Percentiles rank a stretch among this genome's conserved stretches.
Conservation (phyloP, 1,140 invertebrate genomes). For the Prorops nasuta region DNA sequence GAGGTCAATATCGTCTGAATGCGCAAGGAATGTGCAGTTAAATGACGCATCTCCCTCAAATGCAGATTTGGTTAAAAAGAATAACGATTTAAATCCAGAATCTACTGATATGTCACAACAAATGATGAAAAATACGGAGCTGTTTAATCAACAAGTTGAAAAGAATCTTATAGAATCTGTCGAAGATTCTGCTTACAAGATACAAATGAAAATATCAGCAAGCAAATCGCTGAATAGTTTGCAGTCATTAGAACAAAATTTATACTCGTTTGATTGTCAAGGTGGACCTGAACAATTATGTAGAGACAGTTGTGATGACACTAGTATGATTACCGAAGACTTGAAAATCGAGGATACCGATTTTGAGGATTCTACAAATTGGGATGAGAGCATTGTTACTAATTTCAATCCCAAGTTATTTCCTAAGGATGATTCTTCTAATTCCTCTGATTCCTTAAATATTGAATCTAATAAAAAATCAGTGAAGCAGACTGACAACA, state of each 20-base stretch:
- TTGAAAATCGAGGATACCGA: conserved; percentile 25
- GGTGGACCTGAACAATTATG: conserved; percentile 55
- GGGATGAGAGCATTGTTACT: conserved; percentile 15
- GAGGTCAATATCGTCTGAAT: conserved; percentile 9
- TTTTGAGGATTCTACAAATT: conserved; percentile 20
- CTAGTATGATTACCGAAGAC: conserved; percentile 25
- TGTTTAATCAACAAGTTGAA: conserved; percentile 50
- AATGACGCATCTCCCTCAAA: background rate
- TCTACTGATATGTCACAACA: conserved; percentile 7
- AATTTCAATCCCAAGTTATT: background rate
- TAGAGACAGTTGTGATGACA: conserved; percentile 34
- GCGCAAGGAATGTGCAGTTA: background rate
- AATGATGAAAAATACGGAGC: conserved; percentile 31
- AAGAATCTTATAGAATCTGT: conserved; percentile 48
- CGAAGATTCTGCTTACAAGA: conserved; percentile 42
- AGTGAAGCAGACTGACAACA: conserved; percentile 1
- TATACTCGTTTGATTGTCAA: conserved; percentile 55
- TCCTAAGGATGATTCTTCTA: background rate
- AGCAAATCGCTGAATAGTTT: conserved; percentile 52
- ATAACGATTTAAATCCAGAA: background rate
- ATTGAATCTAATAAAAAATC: no score
- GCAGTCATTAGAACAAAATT: conserved; percentile 45
- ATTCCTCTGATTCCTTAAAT: background rate
- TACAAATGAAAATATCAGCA: conserved; percentile 47
- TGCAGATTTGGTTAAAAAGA: background rate